Percentiles rank a stretch among this genome's conserved stretches.
Evolutionary conservation across 2,888 invertebrate genomes (phyloP).

Genomic region (Stegophylla sp.): DNA sequence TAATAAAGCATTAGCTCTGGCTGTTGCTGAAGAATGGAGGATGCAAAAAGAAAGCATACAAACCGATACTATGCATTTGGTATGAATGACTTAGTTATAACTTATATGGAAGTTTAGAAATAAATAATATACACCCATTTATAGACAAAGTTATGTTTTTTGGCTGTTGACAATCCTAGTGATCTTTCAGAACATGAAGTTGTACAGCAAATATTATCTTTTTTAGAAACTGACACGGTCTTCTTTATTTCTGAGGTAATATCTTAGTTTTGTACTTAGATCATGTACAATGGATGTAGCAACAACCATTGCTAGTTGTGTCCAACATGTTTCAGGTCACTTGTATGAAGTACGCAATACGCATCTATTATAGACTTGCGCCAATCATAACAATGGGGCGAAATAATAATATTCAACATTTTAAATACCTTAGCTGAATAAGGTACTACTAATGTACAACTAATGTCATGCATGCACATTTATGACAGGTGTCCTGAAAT

Average conservation of each 20-base stretch:
- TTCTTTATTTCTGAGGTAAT: constrained; percentile 72
- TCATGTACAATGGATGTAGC: too few relatives aligned
- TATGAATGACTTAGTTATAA: constrained; percentile 66
- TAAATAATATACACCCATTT: constrained; percentile 62
- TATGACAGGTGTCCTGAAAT: too few relatives aligned
- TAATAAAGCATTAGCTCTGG: constrained; percentile 87
- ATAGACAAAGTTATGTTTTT: constrained; percentile 87
- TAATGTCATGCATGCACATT: too few relatives aligned
- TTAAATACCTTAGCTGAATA: too few relatives aligned
- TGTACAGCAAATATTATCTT: constrained; percentile 79
- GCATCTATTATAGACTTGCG: too few relatives aligned
- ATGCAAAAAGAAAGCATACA: constrained; percentile 80
- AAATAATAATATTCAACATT: background rate
- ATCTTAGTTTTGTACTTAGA: too few relatives aligned
- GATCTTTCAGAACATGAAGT: constrained; percentile 78
- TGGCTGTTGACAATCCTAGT: constrained; percentile 91
- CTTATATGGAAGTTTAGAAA: background rate
- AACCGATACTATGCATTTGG: constrained; percentile 87
- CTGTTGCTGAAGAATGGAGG: constrained; percentile 94
- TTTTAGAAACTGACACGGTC: constrained; percentile 81
- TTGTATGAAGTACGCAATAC: too few relatives aligned
- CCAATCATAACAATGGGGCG: too few relatives aligned
- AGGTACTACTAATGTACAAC: too few relatives aligned
- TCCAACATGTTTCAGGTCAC: too few relatives aligned
- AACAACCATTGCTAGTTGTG: too few relatives aligned